Percentiles rank a stretch among this genome's conserved stretches.
These are phyloP conservation scores for Ectropis grisescens DNA, from an alignment of 1,140 invertebrate species.

Conservation along the genomic window DNA sequence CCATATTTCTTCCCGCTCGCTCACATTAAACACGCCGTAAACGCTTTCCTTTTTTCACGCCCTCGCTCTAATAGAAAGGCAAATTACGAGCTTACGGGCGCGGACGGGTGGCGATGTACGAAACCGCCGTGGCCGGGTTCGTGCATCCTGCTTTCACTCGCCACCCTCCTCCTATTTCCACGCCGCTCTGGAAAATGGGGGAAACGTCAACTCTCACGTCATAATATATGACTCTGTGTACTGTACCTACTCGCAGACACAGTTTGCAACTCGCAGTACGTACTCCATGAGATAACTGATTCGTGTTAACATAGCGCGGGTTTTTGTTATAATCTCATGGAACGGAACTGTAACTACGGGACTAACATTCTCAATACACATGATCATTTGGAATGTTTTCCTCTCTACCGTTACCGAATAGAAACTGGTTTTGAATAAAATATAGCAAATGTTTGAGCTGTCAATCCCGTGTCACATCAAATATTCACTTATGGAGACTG, in stretches of 20 bases:
- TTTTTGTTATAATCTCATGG: no score
- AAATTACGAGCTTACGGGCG: conserved; percentile 69
- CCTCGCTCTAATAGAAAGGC: conserved; percentile 70
- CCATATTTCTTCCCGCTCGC: conserved; percentile 68
- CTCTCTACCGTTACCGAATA: no score
- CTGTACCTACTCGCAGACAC: conserved; percentile 23
- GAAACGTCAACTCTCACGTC: conserved; percentile 61
- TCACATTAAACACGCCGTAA: conserved; percentile 69
- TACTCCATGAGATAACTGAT: no score
- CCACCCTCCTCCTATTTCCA: conserved; percentile 29
- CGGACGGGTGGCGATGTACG: conserved; percentile 65
- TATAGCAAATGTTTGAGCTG: no score
- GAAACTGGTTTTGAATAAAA: no score
- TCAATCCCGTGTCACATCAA: no score
- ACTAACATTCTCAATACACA: no score
- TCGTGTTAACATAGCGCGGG: no score
- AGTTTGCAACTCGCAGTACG: conserved; percentile 8
- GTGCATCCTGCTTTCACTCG: conserved; percentile 36
- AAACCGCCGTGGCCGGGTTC: conserved; percentile 40
- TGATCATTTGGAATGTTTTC: no score
- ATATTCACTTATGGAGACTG: no score
- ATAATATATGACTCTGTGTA: conserved; percentile 39
- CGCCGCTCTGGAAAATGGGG: conserved; percentile 41
- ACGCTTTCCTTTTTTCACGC: conserved; percentile 71
- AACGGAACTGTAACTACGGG: no score